phyloP scores from a whole-genome alignment of 2,113 vertebrate genomes.

The Channa argus region DNA sequence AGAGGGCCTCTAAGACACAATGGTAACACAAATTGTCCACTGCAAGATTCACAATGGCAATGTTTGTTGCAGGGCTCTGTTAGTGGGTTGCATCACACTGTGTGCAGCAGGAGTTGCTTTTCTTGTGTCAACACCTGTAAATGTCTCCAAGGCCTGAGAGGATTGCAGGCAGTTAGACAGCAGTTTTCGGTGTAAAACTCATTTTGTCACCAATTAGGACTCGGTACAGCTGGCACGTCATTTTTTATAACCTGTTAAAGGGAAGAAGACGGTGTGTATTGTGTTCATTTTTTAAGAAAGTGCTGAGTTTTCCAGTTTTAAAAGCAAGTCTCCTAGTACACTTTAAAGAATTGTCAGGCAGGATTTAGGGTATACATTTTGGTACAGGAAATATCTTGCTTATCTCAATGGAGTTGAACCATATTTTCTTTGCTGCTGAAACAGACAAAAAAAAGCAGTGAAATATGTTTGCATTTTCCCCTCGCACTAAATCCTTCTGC shows the following conservation, averaged over 20 bases:
- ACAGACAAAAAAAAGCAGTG: background rate
- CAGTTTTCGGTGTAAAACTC: slow-evolving; percentile 28
- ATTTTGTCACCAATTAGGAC: slow-evolving; percentile 63
- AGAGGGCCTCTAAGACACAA: background rate
- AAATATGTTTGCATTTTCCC: background rate
- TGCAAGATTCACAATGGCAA: background rate
- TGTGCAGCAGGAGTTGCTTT: slow-evolving; percentile 26
- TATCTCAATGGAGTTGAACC: slow-evolving; percentile 6
- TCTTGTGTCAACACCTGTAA: slow-evolving; percentile 42
- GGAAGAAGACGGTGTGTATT: slow-evolving; percentile 17
- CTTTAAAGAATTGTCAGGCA: slow-evolving; percentile 17
- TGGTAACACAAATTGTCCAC: background rate
- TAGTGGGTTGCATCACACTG: slow-evolving; percentile 51
- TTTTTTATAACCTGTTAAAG: slow-evolving; percentile 19
- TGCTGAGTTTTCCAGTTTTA: slow-evolving; percentile 6
- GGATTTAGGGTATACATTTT: slow-evolving; percentile 27
- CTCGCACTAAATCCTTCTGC: background rate
- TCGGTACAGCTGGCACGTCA: background rate
- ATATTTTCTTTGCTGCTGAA: slow-evolving; percentile 16
- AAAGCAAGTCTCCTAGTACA: slow-evolving; percentile 8
- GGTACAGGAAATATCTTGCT: slow-evolving; percentile 5
- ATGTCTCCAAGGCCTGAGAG: slow-evolving; percentile 28
- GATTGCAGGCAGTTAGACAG: slow-evolving; percentile 25
- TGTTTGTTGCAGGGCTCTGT: slow-evolving; percentile 37
- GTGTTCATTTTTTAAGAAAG: slow-evolving; percentile 9